phyloP scores from a whole-genome alignment of 2,888 invertebrate genomes.

The Agrotis ipsilon region DNA sequence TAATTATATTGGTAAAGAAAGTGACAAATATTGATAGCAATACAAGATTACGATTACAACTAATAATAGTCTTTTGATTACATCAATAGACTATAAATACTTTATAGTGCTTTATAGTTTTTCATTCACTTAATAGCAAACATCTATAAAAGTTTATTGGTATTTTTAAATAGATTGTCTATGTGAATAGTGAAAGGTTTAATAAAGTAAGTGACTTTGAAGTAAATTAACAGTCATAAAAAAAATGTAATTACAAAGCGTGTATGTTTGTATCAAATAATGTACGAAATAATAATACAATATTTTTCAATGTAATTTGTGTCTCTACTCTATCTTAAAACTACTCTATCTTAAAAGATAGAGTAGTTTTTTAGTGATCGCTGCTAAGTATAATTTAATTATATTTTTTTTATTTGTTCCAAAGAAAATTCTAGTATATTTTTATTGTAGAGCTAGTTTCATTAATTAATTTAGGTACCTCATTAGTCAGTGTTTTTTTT shows the following conservation, averaged over 20 bases:
- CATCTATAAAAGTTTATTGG: slow-evolving; percentile 51
- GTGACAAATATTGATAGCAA: not conserved
- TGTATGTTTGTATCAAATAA: no score
- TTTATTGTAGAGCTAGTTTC: no score
- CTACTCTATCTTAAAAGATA: no score
- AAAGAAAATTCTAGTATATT: not conserved
- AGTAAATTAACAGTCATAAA: not conserved
- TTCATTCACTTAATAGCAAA: slow-evolving; percentile 39
- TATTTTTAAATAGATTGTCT: slow-evolving; percentile 54
- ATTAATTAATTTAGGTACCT: no score
- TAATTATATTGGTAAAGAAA: not conserved
- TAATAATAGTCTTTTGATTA: slow-evolving; percentile 26
- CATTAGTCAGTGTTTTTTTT: no score
- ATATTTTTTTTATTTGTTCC: not conserved
- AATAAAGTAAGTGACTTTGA: slow-evolving; percentile 2
- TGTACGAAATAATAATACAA: no score
- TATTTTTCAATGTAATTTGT: no score
- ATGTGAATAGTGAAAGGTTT: not conserved
- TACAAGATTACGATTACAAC: slow-evolving; percentile 18
- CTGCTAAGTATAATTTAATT: no score
- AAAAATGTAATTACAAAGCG: no score
- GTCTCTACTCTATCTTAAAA: no score
- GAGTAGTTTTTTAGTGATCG: no score
- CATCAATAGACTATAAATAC: slow-evolving; percentile 31
- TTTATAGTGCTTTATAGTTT: slow-evolving; percentile 47